A percentile compares a stretch with the other conserved stretches of the same genome.
Evolutionary conservation across 2,797 vertebrate species (phyloP).

Genomic region (Gymnothorax reevesii): DNA sequence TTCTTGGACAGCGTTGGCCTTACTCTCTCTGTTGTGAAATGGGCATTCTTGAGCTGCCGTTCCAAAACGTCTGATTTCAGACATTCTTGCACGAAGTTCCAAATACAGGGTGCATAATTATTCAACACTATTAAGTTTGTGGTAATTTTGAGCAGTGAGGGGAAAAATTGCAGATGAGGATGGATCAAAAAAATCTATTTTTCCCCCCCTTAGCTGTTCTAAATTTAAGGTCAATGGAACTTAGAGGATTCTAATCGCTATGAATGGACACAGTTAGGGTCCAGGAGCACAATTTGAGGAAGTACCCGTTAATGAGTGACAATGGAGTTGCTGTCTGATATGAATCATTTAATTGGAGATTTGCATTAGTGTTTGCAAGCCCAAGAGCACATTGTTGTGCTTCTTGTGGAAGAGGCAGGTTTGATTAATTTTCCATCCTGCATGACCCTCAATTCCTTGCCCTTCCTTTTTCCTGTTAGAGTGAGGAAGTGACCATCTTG

Average conservation of each 20-base stretch:
- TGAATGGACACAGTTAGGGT: constrained; percentile 35
- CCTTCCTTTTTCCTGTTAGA: background rate
- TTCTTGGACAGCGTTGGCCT: too few relatives aligned
- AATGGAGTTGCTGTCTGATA: constrained; percentile 39
- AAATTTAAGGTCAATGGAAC: background rate
- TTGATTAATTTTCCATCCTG: constrained; percentile 6
- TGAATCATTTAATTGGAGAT: background rate
- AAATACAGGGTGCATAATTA: too few relatives aligned
- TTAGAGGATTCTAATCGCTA: background rate
- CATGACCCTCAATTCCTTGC: background rate
- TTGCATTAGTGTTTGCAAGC: too few relatives aligned
- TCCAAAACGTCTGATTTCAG: background rate
- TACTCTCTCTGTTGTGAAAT: too few relatives aligned
- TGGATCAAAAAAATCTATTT: background rate
- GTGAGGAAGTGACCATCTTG: background rate
- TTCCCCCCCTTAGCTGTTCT: background rate
- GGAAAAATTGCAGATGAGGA: background rate
- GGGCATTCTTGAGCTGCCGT: too few relatives aligned
- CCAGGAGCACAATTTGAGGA: constrained; percentile 56
- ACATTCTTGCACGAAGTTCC: too few relatives aligned
- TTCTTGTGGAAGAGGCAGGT: background rate
- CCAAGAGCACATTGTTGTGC: background rate
- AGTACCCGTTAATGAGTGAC: constrained; percentile 51
- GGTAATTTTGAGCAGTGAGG: background rate
- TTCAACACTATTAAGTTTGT: background rate